Conservation (phyloP, 2,113 vertebrate species). For the Nansenia antarctica region DNA sequence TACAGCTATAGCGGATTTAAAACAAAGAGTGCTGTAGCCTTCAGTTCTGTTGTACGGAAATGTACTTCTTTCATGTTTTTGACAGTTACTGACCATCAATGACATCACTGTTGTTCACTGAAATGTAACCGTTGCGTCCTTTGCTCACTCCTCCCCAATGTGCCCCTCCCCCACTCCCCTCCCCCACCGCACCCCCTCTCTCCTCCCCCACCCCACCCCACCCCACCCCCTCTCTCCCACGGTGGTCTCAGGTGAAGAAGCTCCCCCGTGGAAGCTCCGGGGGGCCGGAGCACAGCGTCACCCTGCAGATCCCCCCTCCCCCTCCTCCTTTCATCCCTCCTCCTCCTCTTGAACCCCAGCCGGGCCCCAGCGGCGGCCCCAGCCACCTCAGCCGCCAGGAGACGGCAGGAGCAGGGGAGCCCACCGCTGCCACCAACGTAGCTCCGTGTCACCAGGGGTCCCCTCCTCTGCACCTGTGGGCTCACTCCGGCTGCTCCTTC, state of each 20-base stretch:
- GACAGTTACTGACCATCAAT: slow-evolving; percentile 43
- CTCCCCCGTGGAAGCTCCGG: slow-evolving; percentile 66
- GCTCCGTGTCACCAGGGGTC: slow-evolving; percentile 51
- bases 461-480: slow-evolving; percentile 40
- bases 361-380: slow-evolving; percentile 42
- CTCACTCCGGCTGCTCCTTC: slow-evolving; percentile 50
- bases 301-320: slow-evolving; percentile 40
- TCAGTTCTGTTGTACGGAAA: not conserved
- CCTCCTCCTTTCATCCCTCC: slow-evolving; percentile 3
- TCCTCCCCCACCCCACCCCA: not conserved
- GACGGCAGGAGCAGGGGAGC: slow-evolving; percentile 45
- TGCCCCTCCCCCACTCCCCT: not conserved
- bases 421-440: slow-evolving; percentile 31
- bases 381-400: slow-evolving; percentile 23
- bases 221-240: not conserved
- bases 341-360: slow-evolving; percentile 4
- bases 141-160: not conserved
- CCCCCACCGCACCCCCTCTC: not conserved
- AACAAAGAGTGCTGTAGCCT: not conserved
- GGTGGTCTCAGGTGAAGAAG: slow-evolving; percentile 77
- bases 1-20: not conserved
- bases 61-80: no score
- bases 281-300: slow-evolving; percentile 34
- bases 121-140: not conserved
- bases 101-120: slow-evolving; percentile 37